phyloP scores from a whole-genome alignment of 2,888 invertebrate species.

The Trachelus troglodyta region DNA sequence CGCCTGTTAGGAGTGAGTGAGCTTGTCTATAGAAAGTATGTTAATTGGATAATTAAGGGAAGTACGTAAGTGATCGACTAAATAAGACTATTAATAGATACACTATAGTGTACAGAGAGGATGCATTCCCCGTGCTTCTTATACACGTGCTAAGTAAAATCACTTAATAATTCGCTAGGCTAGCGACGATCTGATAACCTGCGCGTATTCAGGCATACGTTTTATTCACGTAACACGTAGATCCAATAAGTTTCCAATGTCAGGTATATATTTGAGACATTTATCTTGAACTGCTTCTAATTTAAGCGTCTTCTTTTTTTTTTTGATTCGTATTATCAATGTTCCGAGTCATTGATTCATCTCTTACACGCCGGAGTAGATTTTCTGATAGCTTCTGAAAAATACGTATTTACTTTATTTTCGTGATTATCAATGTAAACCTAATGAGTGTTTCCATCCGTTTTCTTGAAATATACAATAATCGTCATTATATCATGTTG shows the following conservation, averaged over 20 bases:
- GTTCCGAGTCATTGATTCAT: neutral
- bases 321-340: too few relatives aligned
- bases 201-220: neutral
- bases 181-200: neutral
- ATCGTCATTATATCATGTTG: neutral
- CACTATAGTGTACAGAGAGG: slow-evolving; percentile 1
- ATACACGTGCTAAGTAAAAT: slow-evolving; percentile 1
- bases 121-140: slow-evolving; percentile 8
- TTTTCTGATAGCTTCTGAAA: neutral
- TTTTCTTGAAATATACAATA: neutral
- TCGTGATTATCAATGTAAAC: neutral
- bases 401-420: neutral
- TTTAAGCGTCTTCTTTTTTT: neutral
- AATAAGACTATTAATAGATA: neutral
- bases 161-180: neutral
- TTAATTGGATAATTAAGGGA: neutral
- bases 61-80: neutral
- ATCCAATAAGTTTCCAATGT: neutral
- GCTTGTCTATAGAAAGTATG: slow-evolving; percentile 3
- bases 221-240: neutral
- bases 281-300: neutral
- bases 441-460: neutral
- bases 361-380: neutral
- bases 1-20: neutral
- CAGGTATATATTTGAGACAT: neutral